A percentile compares a stretch with the other conserved stretches of the same genome.
Conservation (phyloP, 2,797 vertebrate genomes). For the Garrulus glandarius region DNA sequence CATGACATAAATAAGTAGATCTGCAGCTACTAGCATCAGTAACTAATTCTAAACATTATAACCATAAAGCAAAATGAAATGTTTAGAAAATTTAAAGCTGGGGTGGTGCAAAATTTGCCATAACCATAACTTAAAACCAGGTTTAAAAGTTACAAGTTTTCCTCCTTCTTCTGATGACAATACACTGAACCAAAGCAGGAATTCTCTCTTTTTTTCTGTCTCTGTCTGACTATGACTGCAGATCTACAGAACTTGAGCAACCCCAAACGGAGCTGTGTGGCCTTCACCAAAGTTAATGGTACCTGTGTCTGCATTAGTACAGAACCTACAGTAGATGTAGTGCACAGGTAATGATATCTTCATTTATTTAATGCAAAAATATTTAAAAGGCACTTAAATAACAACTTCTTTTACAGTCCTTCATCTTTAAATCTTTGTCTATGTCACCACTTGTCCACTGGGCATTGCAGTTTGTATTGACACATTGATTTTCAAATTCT, state of each 20-base stretch:
- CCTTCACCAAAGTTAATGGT: neutral
- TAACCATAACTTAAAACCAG: slow-evolving; percentile 16
- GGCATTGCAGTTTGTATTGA: neutral
- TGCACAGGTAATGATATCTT: neutral
- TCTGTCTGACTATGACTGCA: neutral
- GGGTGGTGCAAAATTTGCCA: slow-evolving; percentile 33
- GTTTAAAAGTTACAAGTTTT: neutral
- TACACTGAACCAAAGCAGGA: neutral
- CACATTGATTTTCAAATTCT: neutral
- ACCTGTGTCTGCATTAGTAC: neutral
- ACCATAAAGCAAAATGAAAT: slow-evolving; percentile 44
- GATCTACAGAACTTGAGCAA: neutral
- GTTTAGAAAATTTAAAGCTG: slow-evolving; percentile 38
- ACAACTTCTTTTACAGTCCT: neutral
- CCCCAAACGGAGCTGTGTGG: neutral
- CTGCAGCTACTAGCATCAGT: slow-evolving; percentile 37
- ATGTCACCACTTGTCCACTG: neutral
- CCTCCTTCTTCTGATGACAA: neutral
- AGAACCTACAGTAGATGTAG: neutral
- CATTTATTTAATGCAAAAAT: neutral
- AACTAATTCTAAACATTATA: slow-evolving; percentile 57
- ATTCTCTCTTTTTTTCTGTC: neutral
- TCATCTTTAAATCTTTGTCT: neutral
- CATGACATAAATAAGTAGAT: slow-evolving; percentile 63
- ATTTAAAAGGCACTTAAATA: neutral